Base-by-base conservation (phyloP, 2,113 vertebrate genomes). In the Sinocyclocheilus grahami region DNA sequence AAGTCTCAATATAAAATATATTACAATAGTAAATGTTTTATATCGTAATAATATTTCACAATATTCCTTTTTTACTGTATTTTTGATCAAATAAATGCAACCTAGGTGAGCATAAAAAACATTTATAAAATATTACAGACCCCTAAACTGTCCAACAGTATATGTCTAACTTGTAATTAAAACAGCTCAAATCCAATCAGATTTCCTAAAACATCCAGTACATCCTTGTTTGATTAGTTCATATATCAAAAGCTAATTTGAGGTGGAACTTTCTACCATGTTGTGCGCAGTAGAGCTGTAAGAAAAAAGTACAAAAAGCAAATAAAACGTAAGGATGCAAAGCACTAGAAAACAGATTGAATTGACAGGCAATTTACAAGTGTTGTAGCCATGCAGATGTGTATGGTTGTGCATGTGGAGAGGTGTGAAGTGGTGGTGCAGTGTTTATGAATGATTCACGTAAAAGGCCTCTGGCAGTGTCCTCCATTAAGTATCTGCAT, bases 401-500 rank as follows among this genome's bases (percentile, higher is more conserved):
- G 76, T 24, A 3, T 74, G 13, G 12, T 27, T 65, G 39, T 37
- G 33, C 37, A 60, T 8, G 22, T 11, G 37, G 27, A 63, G 37
- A 30, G 22, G 24, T 48, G 79, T 82, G 24, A 67, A 53, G 65
- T 82, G 2, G 10, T 53, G 46, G 27, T 82, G 5, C 24, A 82
- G 46, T 69, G 39, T 53, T 37, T 18, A 71, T 53, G 46, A 74
- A 84, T 84, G 20, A 53, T 74, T 83, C 20, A 84, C 37, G 12
- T 24, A 39, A 55, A 55, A 60, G 69, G 51, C 67, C 30, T 4
- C 48, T 22, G 69, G 51, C 22, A 12, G 13, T 74, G 51, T 60
- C 22, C 51, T 74, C 51, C 48, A 75, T 55, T 53, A n/a, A 42
- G 33, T 14, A 55, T 74, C 67, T 83, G 6, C 24, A 69, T 63